Conservation (phyloP, 2,888 invertebrate genomes). For the Catotricha subobsoleta region DNA sequence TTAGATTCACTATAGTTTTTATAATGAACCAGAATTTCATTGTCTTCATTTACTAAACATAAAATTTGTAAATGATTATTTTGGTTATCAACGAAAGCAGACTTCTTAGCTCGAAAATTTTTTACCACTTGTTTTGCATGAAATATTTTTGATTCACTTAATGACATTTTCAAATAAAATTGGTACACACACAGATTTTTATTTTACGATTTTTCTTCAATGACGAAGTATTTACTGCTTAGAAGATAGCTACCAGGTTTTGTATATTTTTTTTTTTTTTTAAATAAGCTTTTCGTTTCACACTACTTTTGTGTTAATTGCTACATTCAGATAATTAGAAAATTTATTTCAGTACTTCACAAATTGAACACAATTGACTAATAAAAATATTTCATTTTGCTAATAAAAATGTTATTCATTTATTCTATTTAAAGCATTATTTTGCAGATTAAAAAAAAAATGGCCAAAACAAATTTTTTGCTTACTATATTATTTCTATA, state of each 20-base stretch:
- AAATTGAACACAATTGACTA: no score
- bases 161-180: background rate
- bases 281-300: background rate
- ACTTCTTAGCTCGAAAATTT: constrained; percentile 27
- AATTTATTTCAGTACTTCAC: no score
- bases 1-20: constrained; percentile 15
- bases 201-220: no score
- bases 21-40: constrained; percentile 27
- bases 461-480: no score
- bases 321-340: background rate
- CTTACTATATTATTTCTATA: no score
- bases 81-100: constrained; percentile 22
- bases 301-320: background rate
- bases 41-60: constrained; percentile 26
- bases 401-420: no score
- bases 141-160: constrained; percentile 21
- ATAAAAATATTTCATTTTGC: no score
- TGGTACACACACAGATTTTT: no score
- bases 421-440: no score
- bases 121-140: constrained; percentile 25
- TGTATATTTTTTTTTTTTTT: background rate
- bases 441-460: no score
- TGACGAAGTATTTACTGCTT: no score
- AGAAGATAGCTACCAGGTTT: background rate
- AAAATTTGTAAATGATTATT: constrained; percentile 24